phyloP scores from a whole-genome alignment of 2,888 invertebrate species.

The Bhutanitis thaidina region DNA sequence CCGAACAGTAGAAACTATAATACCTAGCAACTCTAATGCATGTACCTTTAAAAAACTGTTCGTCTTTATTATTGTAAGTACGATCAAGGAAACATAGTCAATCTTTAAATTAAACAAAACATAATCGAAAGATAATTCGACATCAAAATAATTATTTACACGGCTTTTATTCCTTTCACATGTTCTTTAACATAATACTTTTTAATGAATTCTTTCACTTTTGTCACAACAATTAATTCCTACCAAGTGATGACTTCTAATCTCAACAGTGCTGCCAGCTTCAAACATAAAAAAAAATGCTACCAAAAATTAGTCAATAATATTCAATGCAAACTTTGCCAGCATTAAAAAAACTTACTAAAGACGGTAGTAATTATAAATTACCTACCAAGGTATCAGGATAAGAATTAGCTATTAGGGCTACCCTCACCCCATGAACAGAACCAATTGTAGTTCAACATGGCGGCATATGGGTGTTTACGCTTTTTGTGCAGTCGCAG shows the following conservation, averaged over 20 bases:
- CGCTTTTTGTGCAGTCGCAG: conserved; percentile 63
- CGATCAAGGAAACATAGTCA: not conserved
- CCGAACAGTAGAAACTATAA: not conserved
- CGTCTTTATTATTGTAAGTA: conserved; percentile 1
- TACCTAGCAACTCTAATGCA: conserved; percentile 5
- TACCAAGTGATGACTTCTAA: not conserved
- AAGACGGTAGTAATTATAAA: not conserved
- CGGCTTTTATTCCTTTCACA: not conserved
- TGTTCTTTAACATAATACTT: not conserved
- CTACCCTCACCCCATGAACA: conserved; percentile 52
- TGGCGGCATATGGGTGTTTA: conserved; percentile 65
- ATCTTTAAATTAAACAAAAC: not conserved
- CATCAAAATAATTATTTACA: not conserved
- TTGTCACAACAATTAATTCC: not conserved
- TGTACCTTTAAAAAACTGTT: not conserved
- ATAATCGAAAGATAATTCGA: not conserved
- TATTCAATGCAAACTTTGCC: conserved; percentile 8
- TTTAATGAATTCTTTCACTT: not conserved
- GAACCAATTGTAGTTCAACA: conserved; percentile 62
- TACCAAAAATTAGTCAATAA: conserved; percentile 16
- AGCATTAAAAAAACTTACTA: not conserved
- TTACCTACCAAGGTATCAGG: not conserved
- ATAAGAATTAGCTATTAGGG: conserved; percentile 56
- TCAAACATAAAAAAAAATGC: conserved; percentile 16
- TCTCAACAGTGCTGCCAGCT: conserved; percentile 4